Percentiles rank a stretch among this genome's conserved stretches.
phyloP scores from a whole-genome alignment of 2,113 vertebrate genomes.

The Pelvicachromis taeniatus region DNA sequence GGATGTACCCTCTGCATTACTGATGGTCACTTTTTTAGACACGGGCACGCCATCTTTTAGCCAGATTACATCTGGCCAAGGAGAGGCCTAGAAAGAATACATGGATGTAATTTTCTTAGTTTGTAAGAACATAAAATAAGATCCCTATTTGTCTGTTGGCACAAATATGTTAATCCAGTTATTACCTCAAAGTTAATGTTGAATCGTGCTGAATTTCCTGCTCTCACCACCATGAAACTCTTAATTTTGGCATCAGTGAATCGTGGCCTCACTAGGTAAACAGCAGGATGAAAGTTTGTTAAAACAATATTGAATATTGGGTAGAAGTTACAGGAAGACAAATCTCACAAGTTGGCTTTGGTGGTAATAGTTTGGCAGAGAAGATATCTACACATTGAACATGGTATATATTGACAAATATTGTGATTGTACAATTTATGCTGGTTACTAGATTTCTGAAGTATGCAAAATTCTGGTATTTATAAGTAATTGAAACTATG shows the following conservation, averaged over 20 bases:
- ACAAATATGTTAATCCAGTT: not conserved
- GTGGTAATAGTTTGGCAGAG: not conserved
- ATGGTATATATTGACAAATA: not conserved
- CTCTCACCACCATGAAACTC: constrained; percentile 78
- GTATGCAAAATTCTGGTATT: not conserved
- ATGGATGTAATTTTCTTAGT: not conserved
- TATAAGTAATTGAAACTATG: not conserved
- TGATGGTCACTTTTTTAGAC: constrained; percentile 68
- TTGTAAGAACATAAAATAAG: not conserved
- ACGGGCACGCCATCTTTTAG: constrained; percentile 81
- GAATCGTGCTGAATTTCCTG: constrained; percentile 78
- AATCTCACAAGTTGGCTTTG: not conserved
- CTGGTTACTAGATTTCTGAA: not conserved
- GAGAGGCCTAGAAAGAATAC: constrained; percentile 73
- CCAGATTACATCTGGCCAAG: constrained; percentile 82
- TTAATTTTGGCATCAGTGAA: constrained; percentile 78
- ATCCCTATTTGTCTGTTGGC: not conserved
- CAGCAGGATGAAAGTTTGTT: not conserved
- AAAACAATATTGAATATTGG: not conserved
- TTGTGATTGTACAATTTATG: not conserved
- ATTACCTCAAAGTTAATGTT: constrained; percentile 84
- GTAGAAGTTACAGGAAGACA: not conserved
- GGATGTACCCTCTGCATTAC: constrained; percentile 70
- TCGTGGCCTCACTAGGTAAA: constrained; percentile 77
- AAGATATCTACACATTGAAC: not conserved